Evolutionary conservation across 2,113 vertebrate species (phyloP).

Genomic region (Xyrauchen texanus): DNA sequence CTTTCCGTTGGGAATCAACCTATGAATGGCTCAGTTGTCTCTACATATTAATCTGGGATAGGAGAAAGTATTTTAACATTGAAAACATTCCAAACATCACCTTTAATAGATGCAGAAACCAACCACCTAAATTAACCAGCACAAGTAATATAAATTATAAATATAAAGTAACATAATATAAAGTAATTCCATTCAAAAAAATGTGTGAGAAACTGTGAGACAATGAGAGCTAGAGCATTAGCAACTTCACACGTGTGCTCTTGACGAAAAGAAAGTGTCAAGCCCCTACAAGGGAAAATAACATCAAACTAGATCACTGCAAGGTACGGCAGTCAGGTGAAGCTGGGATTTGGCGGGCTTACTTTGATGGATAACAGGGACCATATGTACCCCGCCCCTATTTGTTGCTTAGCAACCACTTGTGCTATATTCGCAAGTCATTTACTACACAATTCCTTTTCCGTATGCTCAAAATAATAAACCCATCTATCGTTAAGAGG

Average conservation of each 20-base stretch:
- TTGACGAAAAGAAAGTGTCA: neutral
- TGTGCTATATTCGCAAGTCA: constrained; percentile 18
- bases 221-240: too few relatives aligned
- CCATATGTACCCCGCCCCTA: constrained; percentile 2
- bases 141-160: too few relatives aligned
- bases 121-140: too few relatives aligned
- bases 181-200: too few relatives aligned
- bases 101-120: too few relatives aligned
- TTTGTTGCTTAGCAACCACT: constrained; percentile 20
- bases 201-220: too few relatives aligned
- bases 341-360: constrained; percentile 9
- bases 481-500: constrained; percentile 25
- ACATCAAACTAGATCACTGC: constrained; percentile 4
- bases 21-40: too few relatives aligned
- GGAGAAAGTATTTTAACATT: too few relatives aligned
- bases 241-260: neutral
- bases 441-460: constrained; percentile 17
- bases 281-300: neutral
- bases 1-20: too few relatives aligned
- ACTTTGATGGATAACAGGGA: constrained; percentile 25
- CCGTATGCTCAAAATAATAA: constrained; percentile 30
- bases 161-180: too few relatives aligned
- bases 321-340: constrained; percentile 25
- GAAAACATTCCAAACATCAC: too few relatives aligned
- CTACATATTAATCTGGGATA: too few relatives aligned